Percentiles rank a stretch among this genome's conserved stretches.
phyloP scores from a whole-genome alignment of 1,140 invertebrate species.

The Coelopa frigida region DNA sequence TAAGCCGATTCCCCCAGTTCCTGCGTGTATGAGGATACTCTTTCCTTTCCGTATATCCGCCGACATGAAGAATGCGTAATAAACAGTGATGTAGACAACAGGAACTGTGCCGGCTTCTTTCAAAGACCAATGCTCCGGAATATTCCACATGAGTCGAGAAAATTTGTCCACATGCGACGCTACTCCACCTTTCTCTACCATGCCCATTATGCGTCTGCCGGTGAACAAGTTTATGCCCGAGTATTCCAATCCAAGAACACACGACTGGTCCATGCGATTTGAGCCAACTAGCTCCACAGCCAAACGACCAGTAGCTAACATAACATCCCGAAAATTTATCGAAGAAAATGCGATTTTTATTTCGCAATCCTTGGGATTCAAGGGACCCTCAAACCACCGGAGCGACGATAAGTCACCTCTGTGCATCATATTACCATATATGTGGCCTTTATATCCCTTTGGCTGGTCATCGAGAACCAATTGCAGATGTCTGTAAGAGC shows the following conservation, averaged over 20 bases:
- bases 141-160: slow-evolving; percentile 57
- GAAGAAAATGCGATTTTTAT: slow-evolving; percentile 57
- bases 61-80: slow-evolving; percentile 67
- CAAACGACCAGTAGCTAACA: slow-evolving; percentile 68
- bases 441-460: slow-evolving; percentile 50
- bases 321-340: slow-evolving; percentile 71
- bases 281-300: slow-evolving; percentile 52
- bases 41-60: slow-evolving; percentile 62
- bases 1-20: slow-evolving; percentile 80
- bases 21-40: slow-evolving; percentile 77
- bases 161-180: slow-evolving; percentile 55
- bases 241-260: slow-evolving; percentile 67
- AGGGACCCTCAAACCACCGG: slow-evolving; percentile 68
- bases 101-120: slow-evolving; percentile 85
- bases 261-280: slow-evolving; percentile 54
- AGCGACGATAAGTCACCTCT: slow-evolving; percentile 80
- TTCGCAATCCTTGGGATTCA: slow-evolving; percentile 33
- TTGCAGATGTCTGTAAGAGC: slow-evolving; percentile 66
- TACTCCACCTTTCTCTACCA: slow-evolving; percentile 52
- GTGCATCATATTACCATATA: slow-evolving; percentile 67
- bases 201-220: slow-evolving; percentile 63
- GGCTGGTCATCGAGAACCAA: slow-evolving; percentile 45
- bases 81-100: slow-evolving; percentile 75
- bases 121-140: slow-evolving; percentile 76
- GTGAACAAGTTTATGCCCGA: slow-evolving; percentile 52